phyloP scores from a whole-genome alignment of 2,797 vertebrate genomes.

The Cossypha heuglini region DNA sequence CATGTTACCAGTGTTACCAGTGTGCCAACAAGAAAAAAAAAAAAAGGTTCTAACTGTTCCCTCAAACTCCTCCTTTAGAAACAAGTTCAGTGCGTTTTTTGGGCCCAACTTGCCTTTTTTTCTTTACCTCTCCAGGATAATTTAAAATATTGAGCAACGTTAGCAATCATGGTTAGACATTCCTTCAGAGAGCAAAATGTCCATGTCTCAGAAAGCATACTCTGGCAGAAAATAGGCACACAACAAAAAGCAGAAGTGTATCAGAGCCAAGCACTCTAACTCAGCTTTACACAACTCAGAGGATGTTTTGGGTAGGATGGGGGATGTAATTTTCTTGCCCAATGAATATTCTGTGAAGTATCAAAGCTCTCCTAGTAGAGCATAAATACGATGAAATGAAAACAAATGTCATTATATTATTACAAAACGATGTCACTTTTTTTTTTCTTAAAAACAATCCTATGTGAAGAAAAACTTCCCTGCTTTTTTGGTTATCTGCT shows the following conservation, averaged over 20 bases:
- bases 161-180: background rate
- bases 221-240: background rate
- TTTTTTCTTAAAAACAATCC: background rate
- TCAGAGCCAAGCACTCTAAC: background rate
- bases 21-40: background rate
- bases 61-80: background rate
- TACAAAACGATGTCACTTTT: background rate
- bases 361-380: background rate
- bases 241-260: background rate
- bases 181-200: background rate
- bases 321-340: background rate
- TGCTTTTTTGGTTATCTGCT: background rate
- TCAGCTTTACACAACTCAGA: background rate
- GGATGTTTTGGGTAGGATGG: background rate
- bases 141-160: background rate
- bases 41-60: background rate
- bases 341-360: background rate
- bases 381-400: background rate
- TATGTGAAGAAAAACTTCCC: background rate
- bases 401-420: background rate
- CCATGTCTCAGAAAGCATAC: background rate
- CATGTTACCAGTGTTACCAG: background rate
- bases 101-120: background rate
- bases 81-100: background rate
- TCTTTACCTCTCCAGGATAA: background rate